phyloP scores from a whole-genome alignment of 2,113 vertebrate species.

The Cromileptes altivelis region DNA sequence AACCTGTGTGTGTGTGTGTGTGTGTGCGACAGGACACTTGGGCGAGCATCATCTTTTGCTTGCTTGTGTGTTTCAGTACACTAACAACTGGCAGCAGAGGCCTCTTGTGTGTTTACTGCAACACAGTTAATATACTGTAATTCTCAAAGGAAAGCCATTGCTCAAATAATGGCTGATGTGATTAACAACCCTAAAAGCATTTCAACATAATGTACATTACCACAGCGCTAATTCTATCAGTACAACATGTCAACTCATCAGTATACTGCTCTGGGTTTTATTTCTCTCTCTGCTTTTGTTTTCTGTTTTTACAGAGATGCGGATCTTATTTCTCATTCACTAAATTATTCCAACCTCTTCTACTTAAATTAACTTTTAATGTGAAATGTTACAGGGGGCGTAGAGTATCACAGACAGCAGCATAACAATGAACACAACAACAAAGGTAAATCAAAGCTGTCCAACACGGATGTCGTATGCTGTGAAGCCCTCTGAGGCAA shows the following conservation, averaged over 20 bases:
- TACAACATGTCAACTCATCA: not conserved
- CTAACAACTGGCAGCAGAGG: not conserved
- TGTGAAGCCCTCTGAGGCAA: too few relatives aligned
- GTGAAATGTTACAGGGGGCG: too few relatives aligned
- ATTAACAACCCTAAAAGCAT: slow-evolving; percentile 6
- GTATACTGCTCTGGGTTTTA: not conserved
- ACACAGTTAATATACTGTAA: not conserved
- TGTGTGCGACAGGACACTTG: not conserved
- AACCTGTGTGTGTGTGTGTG: slow-evolving; percentile 23
- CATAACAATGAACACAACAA: not conserved
- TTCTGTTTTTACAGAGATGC: too few relatives aligned
- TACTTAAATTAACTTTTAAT: not conserved
- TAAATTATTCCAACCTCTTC: not conserved
- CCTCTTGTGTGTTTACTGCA: not conserved
- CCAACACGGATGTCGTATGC: not conserved
- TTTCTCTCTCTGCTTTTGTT: not conserved
- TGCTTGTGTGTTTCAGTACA: not conserved
- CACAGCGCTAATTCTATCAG: not conserved
- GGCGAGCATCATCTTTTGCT: not conserved
- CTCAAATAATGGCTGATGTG: not conserved
- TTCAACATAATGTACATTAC: not conserved
- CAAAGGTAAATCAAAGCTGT: not conserved
- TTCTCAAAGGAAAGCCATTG: not conserved
- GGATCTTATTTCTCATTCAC: not conserved
- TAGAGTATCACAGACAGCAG: not conserved